These are phyloP conservation scores for Tuta absoluta DNA, from an alignment of 2,888 invertebrate genomes.

Conservation along the genomic window DNA sequence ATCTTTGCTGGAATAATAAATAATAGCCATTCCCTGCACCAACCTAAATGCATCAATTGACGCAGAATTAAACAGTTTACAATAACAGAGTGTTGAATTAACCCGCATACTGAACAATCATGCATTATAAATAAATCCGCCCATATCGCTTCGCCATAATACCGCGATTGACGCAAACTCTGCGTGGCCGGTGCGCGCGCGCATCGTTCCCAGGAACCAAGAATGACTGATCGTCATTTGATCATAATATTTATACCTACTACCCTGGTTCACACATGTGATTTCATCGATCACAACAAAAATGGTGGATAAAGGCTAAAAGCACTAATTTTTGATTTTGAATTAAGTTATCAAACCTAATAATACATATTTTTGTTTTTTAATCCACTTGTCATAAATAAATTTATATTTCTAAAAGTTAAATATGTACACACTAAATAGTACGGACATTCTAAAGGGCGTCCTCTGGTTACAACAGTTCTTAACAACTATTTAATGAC, in stretches of 20 bases:
- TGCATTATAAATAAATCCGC: slow-evolving; percentile 26
- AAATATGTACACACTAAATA: no score
- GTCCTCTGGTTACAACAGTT: no score
- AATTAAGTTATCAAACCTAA: no score
- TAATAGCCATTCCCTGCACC: not conserved
- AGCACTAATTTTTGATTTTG: no score
- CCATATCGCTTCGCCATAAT: slow-evolving; percentile 34
- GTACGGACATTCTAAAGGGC: no score
- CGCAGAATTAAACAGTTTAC: slow-evolving; percentile 11
- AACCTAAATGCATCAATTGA: slow-evolving; percentile 1
- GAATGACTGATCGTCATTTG: slow-evolving; percentile 41
- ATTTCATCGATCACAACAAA: slow-evolving; percentile 5
- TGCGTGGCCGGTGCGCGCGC: slow-evolving; percentile 36
- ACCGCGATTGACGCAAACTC: slow-evolving; percentile 36
- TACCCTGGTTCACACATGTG: slow-evolving; percentile 20
- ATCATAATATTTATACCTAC: slow-evolving; percentile 26
- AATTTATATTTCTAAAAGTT: no score
- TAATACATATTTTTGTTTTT: no score
- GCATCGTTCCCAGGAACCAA: slow-evolving; percentile 45
- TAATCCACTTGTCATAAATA: no score
- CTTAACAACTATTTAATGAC: no score
- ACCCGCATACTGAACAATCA: slow-evolving; percentile 22
- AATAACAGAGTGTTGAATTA: slow-evolving; percentile 21
- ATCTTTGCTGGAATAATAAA: not conserved
- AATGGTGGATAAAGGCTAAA: no score